These are phyloP conservation scores for Enteromius paludinosus DNA, from an alignment of 2,797 vertebrate genomes.

Conservation along the genomic window DNA sequence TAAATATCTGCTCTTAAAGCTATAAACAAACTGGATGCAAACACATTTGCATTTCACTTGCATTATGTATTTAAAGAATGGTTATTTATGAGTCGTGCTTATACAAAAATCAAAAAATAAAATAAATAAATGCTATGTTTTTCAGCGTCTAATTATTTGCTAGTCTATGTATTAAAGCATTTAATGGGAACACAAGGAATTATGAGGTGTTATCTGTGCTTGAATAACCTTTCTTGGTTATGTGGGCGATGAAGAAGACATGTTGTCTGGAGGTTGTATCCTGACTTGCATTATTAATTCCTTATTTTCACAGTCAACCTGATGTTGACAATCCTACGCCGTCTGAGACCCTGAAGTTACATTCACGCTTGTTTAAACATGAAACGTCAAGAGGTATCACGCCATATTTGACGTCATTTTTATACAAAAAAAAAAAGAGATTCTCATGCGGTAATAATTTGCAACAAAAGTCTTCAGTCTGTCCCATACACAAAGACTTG, in stretches of 20 bases:
- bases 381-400: background rate
- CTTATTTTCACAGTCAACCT: conserved; percentile 76
- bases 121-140: background rate
- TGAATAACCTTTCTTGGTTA: conserved; percentile 21
- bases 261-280: conserved; percentile 61
- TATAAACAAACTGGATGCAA: background rate
- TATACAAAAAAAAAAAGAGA: background rate
- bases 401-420: background rate
- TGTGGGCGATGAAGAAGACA: conserved; percentile 36
- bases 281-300: conserved; percentile 74
- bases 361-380: conserved; percentile 26
- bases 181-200: background rate
- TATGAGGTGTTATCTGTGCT: background rate
- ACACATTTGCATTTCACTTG: background rate
- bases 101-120: background rate
- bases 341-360: conserved; percentile 40
- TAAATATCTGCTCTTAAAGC: background rate
- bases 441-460: background rate
- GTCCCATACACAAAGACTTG: background rate
- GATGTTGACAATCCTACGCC: conserved; percentile 55
- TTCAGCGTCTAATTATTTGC: background rate
- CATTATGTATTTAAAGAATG: background rate
- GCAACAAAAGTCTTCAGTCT: background rate
- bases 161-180: background rate
- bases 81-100: background rate